Base-by-base conservation (phyloP, 2,888 invertebrate genomes). In the Lepas anatifera region DNA sequence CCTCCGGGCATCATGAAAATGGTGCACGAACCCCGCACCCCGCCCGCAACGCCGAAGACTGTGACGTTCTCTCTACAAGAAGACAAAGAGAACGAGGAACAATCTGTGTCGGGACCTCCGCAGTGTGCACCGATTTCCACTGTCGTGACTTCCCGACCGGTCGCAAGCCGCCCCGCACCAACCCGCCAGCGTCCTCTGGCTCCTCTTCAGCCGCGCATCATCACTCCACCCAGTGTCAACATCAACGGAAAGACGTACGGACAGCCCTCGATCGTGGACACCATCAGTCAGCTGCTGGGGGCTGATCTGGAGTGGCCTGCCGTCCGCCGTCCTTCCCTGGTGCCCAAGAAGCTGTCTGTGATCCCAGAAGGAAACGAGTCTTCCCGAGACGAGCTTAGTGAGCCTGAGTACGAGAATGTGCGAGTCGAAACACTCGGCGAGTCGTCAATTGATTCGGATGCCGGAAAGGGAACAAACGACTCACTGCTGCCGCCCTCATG, bases 211-310 rank as follows among this genome's bases (percentile, higher is more conserved):
- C 58, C 58, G 58, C 32, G 32, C 58, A 58, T 58, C 58, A 58
- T 35, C 35, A 10, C 58, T 16, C 58, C 58, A 22, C 58, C 58
- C 18, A 58, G 58, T n/a, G 58, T 35, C 35, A 32, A 22, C 35
- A 58, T 58, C 58, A 58, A 58, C 58, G 58, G 58, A 32, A 58
- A 16, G 58, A 58, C 58, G 22, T 58, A 58, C 58, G 58, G 58
- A 32, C 58, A 58, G 58, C 58, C 58, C 32, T 58, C 58, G 35
- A 35, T 58, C 16, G 58, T 58, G 32, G 58, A 58, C 32, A 58
- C 58, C 32, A 58, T 58, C 58, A 58, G 58, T 35, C 58, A 58
- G 58, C 58, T 58, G 32, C 58, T 58, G 58, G 58, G 58, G 2
- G 58, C 58, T 22, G 58, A 58, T 16, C 58, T 58, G 18, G 58